Base-by-base conservation (phyloP, 2,888 invertebrate genomes). In the Eupithecia dodoneata region DNA sequence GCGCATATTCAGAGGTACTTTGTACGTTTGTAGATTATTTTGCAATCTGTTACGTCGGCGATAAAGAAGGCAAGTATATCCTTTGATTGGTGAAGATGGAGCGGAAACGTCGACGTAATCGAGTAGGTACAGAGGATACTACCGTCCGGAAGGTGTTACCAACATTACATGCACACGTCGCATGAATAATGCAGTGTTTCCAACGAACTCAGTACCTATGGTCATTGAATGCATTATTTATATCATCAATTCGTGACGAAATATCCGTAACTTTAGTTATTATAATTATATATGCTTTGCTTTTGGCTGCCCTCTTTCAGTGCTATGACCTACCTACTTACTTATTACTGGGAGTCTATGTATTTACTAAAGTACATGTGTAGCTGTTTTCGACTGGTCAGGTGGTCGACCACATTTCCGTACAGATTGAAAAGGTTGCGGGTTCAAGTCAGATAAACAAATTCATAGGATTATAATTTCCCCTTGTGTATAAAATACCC, bases 161-260 rank as follows among this genome's bases (percentile, higher is more conserved):
- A 63, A 63, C 63, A 12, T 18, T 59, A 59, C 18, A 4, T 2
- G 30, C 63, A 63, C 63, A 10, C 30, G 30, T 63, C 63, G 4
- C 3, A 63, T 63, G 63, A 63, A 63, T 63, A 63, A 63, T 63
- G 18, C 30, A 63, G 30, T 63, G 63, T 63, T 63, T 63, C 63
- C 30, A 30, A 63, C 63, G 63, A 63, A 63, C 63, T 63, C 63
- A 30, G 63, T 63, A 7, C 3, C 59, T 63, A 12, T 30, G 59
- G 18, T 63, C 3, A 30, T 63, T 30, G 9, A 30, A 63, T 63
- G 30, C 18, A 18, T 59, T 3, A 59, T 30, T 63, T 12, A 10
- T 10, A 15, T 4, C 52, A 59, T 30, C 63, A 30, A 63, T 63
- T 7, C 63, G 63, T 30, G 63, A 12, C 63, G 63, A 63, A 12